Percentiles rank a stretch among this genome's conserved stretches.
These are phyloP conservation scores for Diorhabda sublineata DNA, from an alignment of 1,140 invertebrate genomes.

Conservation along the genomic window DNA sequence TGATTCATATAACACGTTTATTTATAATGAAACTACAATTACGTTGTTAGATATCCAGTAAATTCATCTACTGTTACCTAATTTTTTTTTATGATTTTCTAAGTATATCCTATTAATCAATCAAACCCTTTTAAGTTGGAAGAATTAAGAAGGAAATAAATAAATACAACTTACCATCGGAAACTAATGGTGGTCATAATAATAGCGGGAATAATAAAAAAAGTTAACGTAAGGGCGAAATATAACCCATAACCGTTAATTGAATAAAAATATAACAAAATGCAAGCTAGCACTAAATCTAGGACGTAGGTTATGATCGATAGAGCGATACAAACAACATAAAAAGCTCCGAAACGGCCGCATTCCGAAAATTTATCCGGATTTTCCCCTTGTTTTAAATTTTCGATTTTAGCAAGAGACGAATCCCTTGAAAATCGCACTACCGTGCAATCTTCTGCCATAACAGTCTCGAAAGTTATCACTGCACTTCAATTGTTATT, in stretches of 20 bases:
- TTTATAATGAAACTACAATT: no score
- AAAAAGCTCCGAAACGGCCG: constrained; percentile 42
- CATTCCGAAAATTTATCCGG: constrained; percentile 38
- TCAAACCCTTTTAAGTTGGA: not conserved
- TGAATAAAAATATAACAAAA: constrained; percentile 48
- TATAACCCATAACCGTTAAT: constrained; percentile 42
- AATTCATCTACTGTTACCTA: no score
- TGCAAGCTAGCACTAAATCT: constrained; percentile 47
- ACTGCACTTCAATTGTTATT: constrained; percentile 2
- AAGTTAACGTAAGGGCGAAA: constrained; percentile 49
- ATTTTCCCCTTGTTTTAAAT: constrained; percentile 39
- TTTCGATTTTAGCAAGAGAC: constrained; percentile 42
- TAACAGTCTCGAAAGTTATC: constrained; percentile 11
- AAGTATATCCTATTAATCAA: no score
- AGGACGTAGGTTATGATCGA: constrained; percentile 48
- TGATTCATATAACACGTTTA: no score
- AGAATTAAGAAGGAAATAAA: not conserved
- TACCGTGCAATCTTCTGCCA: constrained; percentile 44
- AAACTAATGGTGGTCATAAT: constrained; percentile 49
- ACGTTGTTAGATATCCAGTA: no score
- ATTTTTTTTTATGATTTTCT: no score
- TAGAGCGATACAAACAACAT: constrained; percentile 44
- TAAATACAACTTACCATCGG: constrained; percentile 45
- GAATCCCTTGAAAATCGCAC: constrained; percentile 46
- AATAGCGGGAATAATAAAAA: constrained; percentile 47